Evolutionary conservation across 2,888 invertebrate species (phyloP).

Genomic region (Rhogogaster chlorosoma): DNA sequence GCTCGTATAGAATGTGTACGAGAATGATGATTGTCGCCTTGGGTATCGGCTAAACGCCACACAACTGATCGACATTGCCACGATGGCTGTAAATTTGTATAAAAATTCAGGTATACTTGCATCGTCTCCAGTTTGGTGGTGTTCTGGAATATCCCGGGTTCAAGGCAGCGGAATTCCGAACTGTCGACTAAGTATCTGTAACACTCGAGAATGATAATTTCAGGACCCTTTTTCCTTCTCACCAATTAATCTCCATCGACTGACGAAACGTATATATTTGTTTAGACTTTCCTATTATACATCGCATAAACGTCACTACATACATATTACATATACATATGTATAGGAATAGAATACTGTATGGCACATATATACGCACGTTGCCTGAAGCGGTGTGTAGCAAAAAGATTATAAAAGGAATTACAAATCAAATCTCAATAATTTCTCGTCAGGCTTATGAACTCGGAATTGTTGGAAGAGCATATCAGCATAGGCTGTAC

Average conservation of each 20-base stretch:
- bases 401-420: not conserved
- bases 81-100: conserved; percentile 53
- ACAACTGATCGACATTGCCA: not conserved
- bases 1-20: not conserved
- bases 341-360: not conserved
- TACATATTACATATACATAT: too few relatives aligned
- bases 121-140: conserved; percentile 71
- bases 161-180: conserved; percentile 74
- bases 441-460: not conserved
- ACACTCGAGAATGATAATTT: not conserved
- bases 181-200: conserved; percentile 72
- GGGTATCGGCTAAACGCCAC: not conserved
- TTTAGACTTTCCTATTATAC: too few relatives aligned
- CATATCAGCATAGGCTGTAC: not conserved
- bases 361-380: not conserved
- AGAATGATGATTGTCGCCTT: not conserved
- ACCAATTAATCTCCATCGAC: too few relatives aligned
- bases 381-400: not conserved
- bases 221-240: not conserved
- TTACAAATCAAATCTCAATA: not conserved
- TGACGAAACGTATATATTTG: too few relatives aligned
- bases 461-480: not conserved
- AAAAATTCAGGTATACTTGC: conserved; percentile 65
- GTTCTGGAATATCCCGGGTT: conserved; percentile 73
- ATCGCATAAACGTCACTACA: too few relatives aligned